A percentile compares a stretch with the other conserved stretches of the same genome.
phyloP scores from a whole-genome alignment of 2,113 vertebrate species.

The Campylorhamphus procurvoides region DNA sequence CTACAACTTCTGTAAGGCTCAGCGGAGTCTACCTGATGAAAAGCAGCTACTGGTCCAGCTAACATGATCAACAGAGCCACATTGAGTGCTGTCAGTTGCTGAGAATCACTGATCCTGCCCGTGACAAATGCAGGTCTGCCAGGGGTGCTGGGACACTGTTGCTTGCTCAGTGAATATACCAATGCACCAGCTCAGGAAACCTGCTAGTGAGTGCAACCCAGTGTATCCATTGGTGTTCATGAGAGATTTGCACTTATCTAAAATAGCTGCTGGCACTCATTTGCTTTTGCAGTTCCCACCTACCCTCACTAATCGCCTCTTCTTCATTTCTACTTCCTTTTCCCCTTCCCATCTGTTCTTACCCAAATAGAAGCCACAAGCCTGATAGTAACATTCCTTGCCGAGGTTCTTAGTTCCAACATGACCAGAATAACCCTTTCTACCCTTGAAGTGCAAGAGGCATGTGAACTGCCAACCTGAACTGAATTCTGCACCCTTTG shows the following conservation, averaged over 20 bases:
- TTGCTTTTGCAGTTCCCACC: constrained; percentile 49
- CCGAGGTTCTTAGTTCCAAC: neutral
- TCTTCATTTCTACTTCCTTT: constrained; percentile 49
- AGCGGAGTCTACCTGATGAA: neutral
- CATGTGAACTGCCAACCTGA: neutral
- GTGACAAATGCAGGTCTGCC: neutral
- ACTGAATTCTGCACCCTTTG: neutral
- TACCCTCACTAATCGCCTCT: constrained; percentile 44
- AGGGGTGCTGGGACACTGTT: neutral
- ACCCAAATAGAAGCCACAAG: constrained; percentile 23
- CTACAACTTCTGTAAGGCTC: neutral
- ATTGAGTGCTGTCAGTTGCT: neutral
- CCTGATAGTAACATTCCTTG: constrained; percentile 24
- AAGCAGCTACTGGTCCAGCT: neutral
- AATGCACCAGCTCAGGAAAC: neutral
- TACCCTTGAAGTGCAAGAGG: neutral
- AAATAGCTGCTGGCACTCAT: constrained; percentile 21
- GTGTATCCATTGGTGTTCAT: neutral
- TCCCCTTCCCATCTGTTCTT: constrained; percentile 53
- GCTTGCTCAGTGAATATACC: neutral
- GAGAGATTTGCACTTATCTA: neutral
- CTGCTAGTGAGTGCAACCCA: neutral
- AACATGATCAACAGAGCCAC: neutral
- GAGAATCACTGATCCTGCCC: neutral
- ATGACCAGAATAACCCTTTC: neutral